Evolutionary conservation across 2,888 invertebrate genomes (phyloP).

Genomic region (Cryptophagus acutangulus): DNA sequence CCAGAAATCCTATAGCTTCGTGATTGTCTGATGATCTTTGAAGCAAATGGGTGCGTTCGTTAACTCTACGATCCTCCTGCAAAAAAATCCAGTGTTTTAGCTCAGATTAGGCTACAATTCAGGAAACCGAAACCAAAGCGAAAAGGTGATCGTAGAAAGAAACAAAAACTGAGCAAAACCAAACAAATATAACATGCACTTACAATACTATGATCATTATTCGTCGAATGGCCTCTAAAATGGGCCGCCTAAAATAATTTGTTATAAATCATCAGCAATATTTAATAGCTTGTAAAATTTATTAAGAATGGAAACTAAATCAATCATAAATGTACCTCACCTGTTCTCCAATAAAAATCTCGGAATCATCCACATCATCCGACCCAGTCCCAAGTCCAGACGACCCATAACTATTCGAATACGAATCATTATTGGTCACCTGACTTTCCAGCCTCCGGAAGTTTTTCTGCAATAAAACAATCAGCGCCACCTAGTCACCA

Average conservation of each 20-base stretch:
- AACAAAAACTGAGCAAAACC: not conserved
- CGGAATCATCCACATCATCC: slow-evolving; percentile 38
- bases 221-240: slow-evolving; percentile 9
- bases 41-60: slow-evolving; percentile 39
- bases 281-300: slow-evolving; percentile 2
- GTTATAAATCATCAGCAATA: not conserved
- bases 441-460: slow-evolving; percentile 36
- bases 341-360: slow-evolving; percentile 56
- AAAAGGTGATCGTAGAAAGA: not conserved
- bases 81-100: slow-evolving; percentile 19
- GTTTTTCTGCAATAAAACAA: too few species aligned
- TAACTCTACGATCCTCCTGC: slow-evolving; percentile 40
- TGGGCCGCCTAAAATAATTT: slow-evolving; percentile 4
- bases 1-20: slow-evolving; percentile 66
- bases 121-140: not conserved
- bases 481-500: too few species aligned
- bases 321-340: slow-evolving; percentile 40
- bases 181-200: slow-evolving; percentile 31
- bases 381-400: too few species aligned
- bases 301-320: not conserved
- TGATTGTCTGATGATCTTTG: slow-evolving; percentile 29
- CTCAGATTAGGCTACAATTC: not conserved
- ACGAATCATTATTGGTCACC: slow-evolving; percentile 33
- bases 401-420: slow-evolving; percentile 22
- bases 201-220: slow-evolving; percentile 37